A percentile compares a stretch with the other conserved stretches of the same genome.
phyloP scores from a whole-genome alignment of 1,140 invertebrate genomes.

The Apis florea region DNA sequence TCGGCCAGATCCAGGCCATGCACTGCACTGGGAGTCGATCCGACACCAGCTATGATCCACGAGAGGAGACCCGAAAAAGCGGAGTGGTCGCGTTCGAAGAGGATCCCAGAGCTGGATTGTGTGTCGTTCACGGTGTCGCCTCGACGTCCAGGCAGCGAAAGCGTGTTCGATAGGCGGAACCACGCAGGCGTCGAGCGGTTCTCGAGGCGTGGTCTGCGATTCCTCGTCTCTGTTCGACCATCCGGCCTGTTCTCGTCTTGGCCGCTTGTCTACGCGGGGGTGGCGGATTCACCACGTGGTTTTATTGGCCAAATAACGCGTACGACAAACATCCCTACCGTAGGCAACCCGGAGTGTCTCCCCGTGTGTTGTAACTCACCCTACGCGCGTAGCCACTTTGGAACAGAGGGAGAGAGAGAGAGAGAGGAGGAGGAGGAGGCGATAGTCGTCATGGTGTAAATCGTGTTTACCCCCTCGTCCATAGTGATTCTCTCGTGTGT shows the following conservation, averaged over 20 bases:
- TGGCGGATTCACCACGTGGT: slow-evolving; percentile 73
- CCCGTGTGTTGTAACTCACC: slow-evolving; percentile 59
- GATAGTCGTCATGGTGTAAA: slow-evolving; percentile 76
- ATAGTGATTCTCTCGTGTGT: slow-evolving; percentile 66
- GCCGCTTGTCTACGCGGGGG: slow-evolving; percentile 43
- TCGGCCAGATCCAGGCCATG: too few relatives aligned
- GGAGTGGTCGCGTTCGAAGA: slow-evolving; percentile 20
- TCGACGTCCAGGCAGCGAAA: slow-evolving; percentile 47
- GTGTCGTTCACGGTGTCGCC: slow-evolving; percentile 51
- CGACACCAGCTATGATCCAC: background rate
- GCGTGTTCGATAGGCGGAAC: slow-evolving; percentile 70
- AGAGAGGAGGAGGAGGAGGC: slow-evolving; percentile 43
- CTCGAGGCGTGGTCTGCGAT: slow-evolving; percentile 61
- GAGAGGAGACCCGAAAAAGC: slow-evolving; percentile 15
- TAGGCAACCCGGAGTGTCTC: slow-evolving; percentile 50
- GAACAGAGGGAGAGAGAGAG: slow-evolving; percentile 48
- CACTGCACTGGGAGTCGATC: too few relatives aligned
- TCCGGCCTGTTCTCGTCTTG: slow-evolving; percentile 31
- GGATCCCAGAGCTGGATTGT: slow-evolving; percentile 48
- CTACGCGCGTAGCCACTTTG: slow-evolving; percentile 55
- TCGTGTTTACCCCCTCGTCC: slow-evolving; percentile 75
- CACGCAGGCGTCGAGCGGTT: slow-evolving; percentile 62
- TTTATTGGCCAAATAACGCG: slow-evolving; percentile 79
- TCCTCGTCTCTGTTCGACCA: slow-evolving; percentile 25
- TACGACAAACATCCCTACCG: slow-evolving; percentile 76